Percentiles rank a stretch among this genome's conserved stretches.
Evolutionary conservation across 2,113 vertebrate genomes (phyloP).

Genomic region (Aramus guarauna): DNA sequence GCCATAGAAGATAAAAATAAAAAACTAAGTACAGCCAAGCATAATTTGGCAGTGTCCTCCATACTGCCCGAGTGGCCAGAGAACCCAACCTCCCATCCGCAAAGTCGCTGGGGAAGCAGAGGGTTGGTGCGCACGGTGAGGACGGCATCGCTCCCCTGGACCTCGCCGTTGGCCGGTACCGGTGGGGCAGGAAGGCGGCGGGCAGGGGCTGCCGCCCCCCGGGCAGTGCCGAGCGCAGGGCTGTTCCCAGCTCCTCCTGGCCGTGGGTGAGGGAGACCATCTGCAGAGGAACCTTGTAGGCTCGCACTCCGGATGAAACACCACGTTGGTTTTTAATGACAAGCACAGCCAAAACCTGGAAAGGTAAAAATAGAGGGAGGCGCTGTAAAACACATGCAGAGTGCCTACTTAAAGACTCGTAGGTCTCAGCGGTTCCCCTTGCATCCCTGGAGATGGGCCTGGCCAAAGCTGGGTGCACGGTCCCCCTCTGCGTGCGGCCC

Average conservation of each 20-base stretch:
- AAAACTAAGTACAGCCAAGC: neutral
- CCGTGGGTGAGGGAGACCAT: rapidly evolving
- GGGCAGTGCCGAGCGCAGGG: rapidly evolving
- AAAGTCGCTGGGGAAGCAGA: neutral
- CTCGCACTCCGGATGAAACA: rapidly evolving
- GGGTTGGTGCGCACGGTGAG: rapidly evolving
- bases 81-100: rapidly evolving
- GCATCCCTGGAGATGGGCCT: rapidly evolving
- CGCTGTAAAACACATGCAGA: too few species aligned
- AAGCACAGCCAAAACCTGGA: neutral
- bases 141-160: rapidly evolving
- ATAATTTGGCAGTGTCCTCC: neutral
- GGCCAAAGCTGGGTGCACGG: rapidly evolving
- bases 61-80: neutral
- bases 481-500: neutral
- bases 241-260: neutral
- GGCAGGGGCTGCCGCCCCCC: neutral
- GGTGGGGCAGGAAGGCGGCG: rapidly evolving
- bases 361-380: neutral
- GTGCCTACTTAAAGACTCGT: rapidly evolving
- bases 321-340: neutral
- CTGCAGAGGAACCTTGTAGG: neutral
- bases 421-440: rapidly evolving
- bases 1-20: neutral
- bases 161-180: rapidly evolving